Base-by-base conservation (phyloP, 2,797 vertebrate genomes). In the Ataeniobius toweri region DNA sequence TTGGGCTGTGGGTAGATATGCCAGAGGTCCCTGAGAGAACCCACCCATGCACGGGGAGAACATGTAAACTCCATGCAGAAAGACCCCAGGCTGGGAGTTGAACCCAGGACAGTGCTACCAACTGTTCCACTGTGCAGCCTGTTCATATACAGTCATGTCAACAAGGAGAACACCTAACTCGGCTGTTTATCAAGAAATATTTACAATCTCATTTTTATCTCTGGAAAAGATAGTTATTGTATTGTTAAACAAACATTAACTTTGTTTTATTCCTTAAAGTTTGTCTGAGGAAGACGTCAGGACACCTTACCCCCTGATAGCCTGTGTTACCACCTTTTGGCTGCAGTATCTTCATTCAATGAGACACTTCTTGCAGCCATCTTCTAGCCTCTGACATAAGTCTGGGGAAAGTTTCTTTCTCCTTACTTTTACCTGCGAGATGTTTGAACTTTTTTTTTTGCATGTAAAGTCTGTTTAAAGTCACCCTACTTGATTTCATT, bases 401-500 rank as follows among this genome's bases (percentile, higher is more conserved):
- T 85, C 14, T 3, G 61, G 12, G 26, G 28, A 63, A 63, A 28
- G 13, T 50, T 50, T 16, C 0, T 31, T 20, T 63, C 16, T 31
- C 26, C 3, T 59, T 18, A 31, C 10, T 63, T 36, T 16, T 1
- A 36, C 26, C 14, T 16, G 61, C 39, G 61, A 28, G 28, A 36
- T 1, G 28, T 36, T 63, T 18, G 14, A 36, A 8, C 31, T 31
- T 31, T 31, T 31, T 31, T 31, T 31, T 31, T 63, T 63, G 61
- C 28, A 36, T 61, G 9, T 36, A 63, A 28, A 63, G 61, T 10
- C 14, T 63, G 16, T 31, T 44, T 44, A 13, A 63, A 31, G 59
- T 13, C 9, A 10, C 10, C 10, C 2, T 28, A 63, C 86, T 85
- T 73, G 71, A 82, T 72, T 55, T 5, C 61, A 78, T 18, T 18